These are phyloP conservation scores for Vanessa tameamea DNA, from an alignment of 1,140 invertebrate genomes.

Conservation along the genomic window DNA sequence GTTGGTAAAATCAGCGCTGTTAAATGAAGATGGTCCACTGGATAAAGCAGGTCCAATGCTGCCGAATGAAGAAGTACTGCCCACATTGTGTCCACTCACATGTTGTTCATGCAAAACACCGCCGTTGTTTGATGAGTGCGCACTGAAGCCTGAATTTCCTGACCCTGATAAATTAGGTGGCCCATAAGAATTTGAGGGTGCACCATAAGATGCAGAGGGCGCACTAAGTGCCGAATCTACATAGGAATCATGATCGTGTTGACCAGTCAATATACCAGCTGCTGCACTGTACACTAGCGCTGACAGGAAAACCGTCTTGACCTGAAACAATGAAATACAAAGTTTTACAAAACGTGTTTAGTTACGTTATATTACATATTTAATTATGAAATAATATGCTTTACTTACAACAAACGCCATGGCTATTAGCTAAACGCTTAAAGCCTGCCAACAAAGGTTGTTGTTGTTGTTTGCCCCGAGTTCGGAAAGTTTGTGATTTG, in stretches of 20 bases:
- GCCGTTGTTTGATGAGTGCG: constrained; percentile 18
- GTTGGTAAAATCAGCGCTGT: constrained; percentile 17
- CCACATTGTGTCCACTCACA: constrained; percentile 18
- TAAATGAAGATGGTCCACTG: constrained; percentile 14
- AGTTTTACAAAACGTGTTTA: neutral
- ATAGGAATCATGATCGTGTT: constrained; percentile 59
- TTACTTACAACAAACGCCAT: constrained; percentile 77
- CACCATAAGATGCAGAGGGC: constrained; percentile 63
- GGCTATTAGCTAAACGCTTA: constrained; percentile 78
- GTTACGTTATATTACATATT: constrained; percentile 1
- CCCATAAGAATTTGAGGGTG: constrained; percentile 58
- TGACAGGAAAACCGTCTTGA: constrained; percentile 58
- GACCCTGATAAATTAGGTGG: constrained; percentile 41
- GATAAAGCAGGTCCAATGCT: constrained; percentile 18
- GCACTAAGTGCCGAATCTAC: constrained; percentile 57
- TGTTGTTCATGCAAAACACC: constrained; percentile 27
- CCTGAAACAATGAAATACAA: constrained; percentile 55
- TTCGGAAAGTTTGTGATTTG: constrained; percentile 66
- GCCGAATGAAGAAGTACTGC: constrained; percentile 21
- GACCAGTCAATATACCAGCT: constrained; percentile 51
- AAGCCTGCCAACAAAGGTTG: constrained; percentile 65
- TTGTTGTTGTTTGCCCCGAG: constrained; percentile 72
- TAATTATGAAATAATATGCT: neutral
- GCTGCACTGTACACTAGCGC: constrained; percentile 58
- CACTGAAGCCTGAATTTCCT: constrained; percentile 33